Evolutionary conservation across 1,140 invertebrate species (phyloP), one percentile per base, ranked within the genome.

Genomic region (Drosophila lini): DNA sequence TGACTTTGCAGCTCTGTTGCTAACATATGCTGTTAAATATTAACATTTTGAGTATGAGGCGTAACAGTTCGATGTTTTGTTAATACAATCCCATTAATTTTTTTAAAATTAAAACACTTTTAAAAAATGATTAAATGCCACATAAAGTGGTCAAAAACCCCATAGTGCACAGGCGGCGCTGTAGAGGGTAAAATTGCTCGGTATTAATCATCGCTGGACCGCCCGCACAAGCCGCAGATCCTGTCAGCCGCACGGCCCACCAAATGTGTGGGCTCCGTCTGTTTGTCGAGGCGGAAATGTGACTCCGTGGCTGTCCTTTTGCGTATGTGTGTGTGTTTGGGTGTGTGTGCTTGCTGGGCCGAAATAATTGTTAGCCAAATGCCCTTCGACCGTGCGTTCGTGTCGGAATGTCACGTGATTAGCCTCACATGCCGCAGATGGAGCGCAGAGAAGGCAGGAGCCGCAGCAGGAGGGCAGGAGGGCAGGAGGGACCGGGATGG

Each of bases 341-440:
- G 50, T 67, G 60, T 59, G 63, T 60, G 62, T 41, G 70, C 63
- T 50, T 60, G 57, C 65, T 81, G 78, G 82, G 77, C 70, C 82
- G 82, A 79, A 86, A 81, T 85, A 81, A 86, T 86, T 86, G 82
- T 68, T 86, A 63, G 61, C 74, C 82, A 81, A 78, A 73, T 68
- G 81, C 78, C 74, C 81, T 55, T 45, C 74, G 67, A 59, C 59
- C 57, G 31, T 58, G 76, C 59, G 61, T 85, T 74, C 67, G 68
- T 69, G 64, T 63, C 69, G 73, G 60, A 74, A 70, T 74, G 74
- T 78, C 69, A 81, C 79, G 78, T 85, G 78, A 85, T 85, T 85
- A 84, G 81, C 81, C 71, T 36, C 57, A 56, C 58, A 36, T 58
- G 45, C 22, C 22, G n/a, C 15, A 19, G 28, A 25, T 36, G 40